Evolutionary conservation across 1,140 invertebrate genomes (phyloP).

Genomic region (Caenorhabditis inopinata): DNA sequence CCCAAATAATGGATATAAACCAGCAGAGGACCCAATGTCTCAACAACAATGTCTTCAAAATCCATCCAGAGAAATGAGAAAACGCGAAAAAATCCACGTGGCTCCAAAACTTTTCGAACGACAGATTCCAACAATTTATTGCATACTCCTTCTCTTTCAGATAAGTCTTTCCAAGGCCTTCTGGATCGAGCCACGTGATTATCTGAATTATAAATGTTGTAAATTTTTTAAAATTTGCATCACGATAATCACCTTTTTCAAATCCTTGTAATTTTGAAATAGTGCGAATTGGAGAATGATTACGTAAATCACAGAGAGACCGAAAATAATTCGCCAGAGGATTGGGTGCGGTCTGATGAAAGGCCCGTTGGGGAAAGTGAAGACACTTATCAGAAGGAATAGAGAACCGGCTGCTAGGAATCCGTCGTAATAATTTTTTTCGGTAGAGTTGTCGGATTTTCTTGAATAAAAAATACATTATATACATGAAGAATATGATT

Average conservation of each 20-base stretch:
- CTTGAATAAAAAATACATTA: conserved; percentile 61
- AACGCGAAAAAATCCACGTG: conserved; percentile 94
- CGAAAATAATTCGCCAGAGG: conserved; percentile 72
- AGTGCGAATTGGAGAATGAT: conserved; percentile 76
- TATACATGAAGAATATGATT: no score
- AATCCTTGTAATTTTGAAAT: conserved; percentile 90
- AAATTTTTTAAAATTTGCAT: no score
- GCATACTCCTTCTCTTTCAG: conserved; percentile 97
- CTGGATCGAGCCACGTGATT: conserved; percentile 88
- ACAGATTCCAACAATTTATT: conserved; percentile 90
- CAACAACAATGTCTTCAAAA: conserved; percentile 85
- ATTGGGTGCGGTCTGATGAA: conserved; percentile 80
- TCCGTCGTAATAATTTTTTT: conserved; percentile 89
- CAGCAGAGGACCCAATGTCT: conserved; percentile 92
- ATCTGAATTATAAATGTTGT: conserved; percentile 70
- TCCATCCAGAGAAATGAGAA: conserved; percentile 94
- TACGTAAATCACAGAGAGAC: conserved; percentile 88
- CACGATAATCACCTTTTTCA: conserved; percentile 70
- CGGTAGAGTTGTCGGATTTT: conserved; percentile 80
- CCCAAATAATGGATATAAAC: conserved; percentile 98
- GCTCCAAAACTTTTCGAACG: conserved; percentile 81
- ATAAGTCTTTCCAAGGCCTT: conserved; percentile 79
- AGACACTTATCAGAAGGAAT: conserved; percentile 89
- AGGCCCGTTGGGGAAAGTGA: conserved; percentile 97
- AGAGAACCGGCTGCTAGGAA: conserved; percentile 88